Conservation (phyloP, 2,888 invertebrate species). For the Pterostichus madidus region DNA sequence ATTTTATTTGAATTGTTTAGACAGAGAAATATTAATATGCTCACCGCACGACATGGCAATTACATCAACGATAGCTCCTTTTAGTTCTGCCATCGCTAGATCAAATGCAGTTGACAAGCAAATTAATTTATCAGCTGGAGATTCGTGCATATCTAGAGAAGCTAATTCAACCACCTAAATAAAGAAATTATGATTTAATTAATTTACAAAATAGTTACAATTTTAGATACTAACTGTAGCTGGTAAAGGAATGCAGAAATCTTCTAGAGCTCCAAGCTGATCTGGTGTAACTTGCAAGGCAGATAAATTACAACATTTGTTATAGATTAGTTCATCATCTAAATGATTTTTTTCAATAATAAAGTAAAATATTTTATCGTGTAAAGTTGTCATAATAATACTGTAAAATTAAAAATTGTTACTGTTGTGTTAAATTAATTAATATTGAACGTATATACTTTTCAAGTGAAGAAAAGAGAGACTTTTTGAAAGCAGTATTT, state of each 20-base stretch:
- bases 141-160: conserved; percentile 75
- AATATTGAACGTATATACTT: conserved; percentile 44
- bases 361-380: conserved; percentile 74
- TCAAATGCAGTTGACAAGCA: conserved; percentile 77
- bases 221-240: conserved; percentile 74
- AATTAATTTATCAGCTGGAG: conserved; percentile 76
- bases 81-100: conserved; percentile 77
- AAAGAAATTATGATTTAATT: conserved; percentile 39
- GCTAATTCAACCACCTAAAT: conserved; percentile 77
- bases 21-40: too few relatives aligned
- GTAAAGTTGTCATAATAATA: conserved; percentile 72
- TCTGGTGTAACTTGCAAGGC: conserved; percentile 74
- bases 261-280: conserved; percentile 75
- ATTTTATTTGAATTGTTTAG: too few relatives aligned
- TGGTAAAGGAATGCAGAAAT: conserved; percentile 75
- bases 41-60: conserved; percentile 73
- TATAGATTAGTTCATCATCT: conserved; percentile 74
- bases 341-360: conserved; percentile 72
- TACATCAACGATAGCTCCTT: conserved; percentile 76
- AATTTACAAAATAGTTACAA: background rate
- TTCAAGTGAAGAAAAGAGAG: conserved; percentile 54
- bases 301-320: conserved; percentile 74
- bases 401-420: conserved; percentile 46
- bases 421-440: background rate
- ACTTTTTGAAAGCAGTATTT: conserved; percentile 6